Base-by-base conservation (phyloP, 2,888 invertebrate species). In the Calameuta idolon region DNA sequence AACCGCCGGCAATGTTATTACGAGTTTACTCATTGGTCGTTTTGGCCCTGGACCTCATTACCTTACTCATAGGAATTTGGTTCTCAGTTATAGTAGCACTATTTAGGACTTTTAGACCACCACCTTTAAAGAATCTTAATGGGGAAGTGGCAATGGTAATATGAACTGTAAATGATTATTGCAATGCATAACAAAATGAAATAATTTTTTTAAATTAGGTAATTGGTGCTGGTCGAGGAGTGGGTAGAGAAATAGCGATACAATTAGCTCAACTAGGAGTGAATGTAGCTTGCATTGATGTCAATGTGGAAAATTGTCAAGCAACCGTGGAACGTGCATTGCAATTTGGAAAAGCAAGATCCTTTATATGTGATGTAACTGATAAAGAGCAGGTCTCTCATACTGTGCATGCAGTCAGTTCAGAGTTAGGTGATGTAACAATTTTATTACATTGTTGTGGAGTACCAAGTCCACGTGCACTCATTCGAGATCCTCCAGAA, bases 221-320 rank as follows among this genome's bases (percentile, higher is more conserved):
- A 15, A 94, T 96, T 77, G 96, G 96, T n/a, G 93, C 95, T 71
- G 95, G 95, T 73, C 92, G 94, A 84, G 95, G 95, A 30, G 92
- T 95, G 9, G 95, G 95, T 0, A 92, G 93, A 79, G 94, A 95
- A 87, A 90, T 95, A 80, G 94, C 95, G 0, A 90, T 94, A 79
- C 94, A 94, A 85, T 88, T 95, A 78, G 93, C 94, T 1, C 91
- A 91, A 15, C 89, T 93, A 34, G 94, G 94, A 71, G 94, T 94
- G 1, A 92, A 90, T 75, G 93, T 95, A 1, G 93, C 96, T 1
- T 94, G 96, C 81, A 94, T 95, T 80, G 96, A 96, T 87, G 93
- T 94, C 75, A 94, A 95, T 86, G 90, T 92, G 77, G 86, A 84
- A 3, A 92, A 90, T 75, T 94, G 94, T 84, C 90, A 92, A 73